A percentile compares a stretch with the other conserved stretches of the same genome.
phyloP scores from a whole-genome alignment of 2,888 invertebrate species.

The Calameuta filiformis region DNA sequence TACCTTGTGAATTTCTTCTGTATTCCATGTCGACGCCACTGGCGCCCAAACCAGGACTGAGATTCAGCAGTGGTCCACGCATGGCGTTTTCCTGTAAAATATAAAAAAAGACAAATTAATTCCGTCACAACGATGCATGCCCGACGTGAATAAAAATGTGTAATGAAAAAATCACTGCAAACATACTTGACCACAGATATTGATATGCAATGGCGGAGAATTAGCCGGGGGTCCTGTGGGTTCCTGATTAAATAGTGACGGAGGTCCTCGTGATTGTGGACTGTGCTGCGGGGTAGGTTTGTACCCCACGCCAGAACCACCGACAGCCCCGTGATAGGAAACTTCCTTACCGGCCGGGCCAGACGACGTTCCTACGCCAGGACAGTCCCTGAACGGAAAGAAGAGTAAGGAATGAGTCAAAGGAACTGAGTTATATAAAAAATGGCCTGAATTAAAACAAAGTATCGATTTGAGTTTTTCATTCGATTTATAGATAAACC shows the following conservation, averaged over 20 bases:
- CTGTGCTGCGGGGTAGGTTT: conserved; percentile 58
- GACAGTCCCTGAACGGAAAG: conserved; percentile 50
- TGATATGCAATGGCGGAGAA: conserved; percentile 70
- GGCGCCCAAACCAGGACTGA: conserved; percentile 62
- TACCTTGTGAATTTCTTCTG: conserved; percentile 58
- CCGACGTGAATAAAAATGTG: background rate
- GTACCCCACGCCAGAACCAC: conserved; percentile 56
- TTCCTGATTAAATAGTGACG: conserved; percentile 57
- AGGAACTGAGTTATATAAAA: background rate
- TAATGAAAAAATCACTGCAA: background rate
- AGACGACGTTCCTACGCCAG: conserved; percentile 58
- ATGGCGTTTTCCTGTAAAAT: conserved; percentile 58
- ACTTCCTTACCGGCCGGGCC: conserved; percentile 59
- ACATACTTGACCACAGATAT: conserved; percentile 68
- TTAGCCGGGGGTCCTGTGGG: conserved; percentile 57
- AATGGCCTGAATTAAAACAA: background rate
- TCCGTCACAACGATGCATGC: background rate
- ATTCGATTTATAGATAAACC: background rate
- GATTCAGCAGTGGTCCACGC: conserved; percentile 63
- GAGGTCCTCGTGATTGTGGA: conserved; percentile 53
- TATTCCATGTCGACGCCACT: conserved; percentile 60
- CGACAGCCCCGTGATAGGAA: conserved; percentile 57
- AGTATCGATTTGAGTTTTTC: background rate
- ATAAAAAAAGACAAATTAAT: conserved; percentile 7
- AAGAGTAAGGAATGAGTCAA: background rate